Evolutionary conservation across 2,888 invertebrate genomes (phyloP), one percentile per base, ranked within the genome.

Genomic region (Caenorhabditis sp.): DNA sequence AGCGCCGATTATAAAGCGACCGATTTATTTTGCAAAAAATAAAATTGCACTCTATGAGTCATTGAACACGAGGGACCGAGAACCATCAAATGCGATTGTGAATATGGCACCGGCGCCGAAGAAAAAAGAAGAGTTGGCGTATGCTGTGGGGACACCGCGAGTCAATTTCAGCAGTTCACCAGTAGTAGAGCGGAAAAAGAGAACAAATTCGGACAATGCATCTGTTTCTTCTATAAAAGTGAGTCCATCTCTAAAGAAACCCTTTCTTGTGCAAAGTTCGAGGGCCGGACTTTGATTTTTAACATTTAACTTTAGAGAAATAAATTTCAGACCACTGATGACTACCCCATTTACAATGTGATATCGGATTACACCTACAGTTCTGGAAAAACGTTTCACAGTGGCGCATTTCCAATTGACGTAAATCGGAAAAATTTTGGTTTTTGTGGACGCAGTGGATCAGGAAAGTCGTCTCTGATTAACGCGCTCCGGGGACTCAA

Each of bases 401-500:
- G 74, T n/a, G 80, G 81, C 2, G 63, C 79, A 0, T 81, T 68
- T 63, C 82, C 84, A 0, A 79, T 84, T 53, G 84, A 84, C 41
- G 56, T 76, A 2, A 83, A 81, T 41, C 65, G 83, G 0, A 75
- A 59, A 22, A 83, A 84, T 43, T 79, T 78, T 52, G 84, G 79
- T 0, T 74, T 84, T 39, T 81, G 80, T 53, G 84, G 84, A 8
- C 56, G 84, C 8, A 62, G 72, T 35, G 80, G 79, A 0, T 65
- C 83, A 6, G 84, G 84, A 27, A 84, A 84, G 45, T 83, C 83
- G 0, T 72, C 79, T 0, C 30, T 84, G 13, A 84, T 84, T 37
- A 83, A 84, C 58, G 71, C 84, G 17, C 58, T 82, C 2, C 63
- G 82, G 9, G 81, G 81, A 15, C 52, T 83, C 15, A 79, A 75